Conservation (phyloP, 2,797 vertebrate species). For the Cebuella pygmaea region DNA sequence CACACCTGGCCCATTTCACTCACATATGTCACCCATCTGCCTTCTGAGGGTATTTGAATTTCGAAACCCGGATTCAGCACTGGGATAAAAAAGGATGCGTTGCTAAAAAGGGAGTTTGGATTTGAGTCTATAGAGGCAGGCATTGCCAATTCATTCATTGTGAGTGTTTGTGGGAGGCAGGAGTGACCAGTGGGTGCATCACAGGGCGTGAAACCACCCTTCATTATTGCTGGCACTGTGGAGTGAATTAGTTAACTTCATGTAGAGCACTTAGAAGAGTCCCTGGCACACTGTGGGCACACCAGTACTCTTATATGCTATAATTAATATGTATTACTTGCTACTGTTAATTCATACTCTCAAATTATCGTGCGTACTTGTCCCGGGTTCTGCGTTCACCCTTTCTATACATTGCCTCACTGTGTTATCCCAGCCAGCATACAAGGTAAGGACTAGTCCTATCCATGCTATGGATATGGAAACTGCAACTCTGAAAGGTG, state of each 20-base stretch:
- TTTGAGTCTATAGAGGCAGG: neutral
- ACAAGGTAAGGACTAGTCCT: rapidly evolving
- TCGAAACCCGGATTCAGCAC: neutral
- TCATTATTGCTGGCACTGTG: no score
- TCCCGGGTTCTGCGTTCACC: neutral
- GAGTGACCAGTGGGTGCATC: neutral
- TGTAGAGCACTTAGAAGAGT: neutral
- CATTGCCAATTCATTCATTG: no score
- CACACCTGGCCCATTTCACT: neutral
- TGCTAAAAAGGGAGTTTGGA: neutral
- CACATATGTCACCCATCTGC: neutral
- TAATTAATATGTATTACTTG: neutral
- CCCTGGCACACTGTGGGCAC: no score
- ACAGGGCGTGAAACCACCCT: neutral
- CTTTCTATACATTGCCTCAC: neutral
- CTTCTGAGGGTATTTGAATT: neutral
- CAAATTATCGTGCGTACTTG: no score
- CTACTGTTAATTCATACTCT: neutral
- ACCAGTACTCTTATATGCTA: neutral
- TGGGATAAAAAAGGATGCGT: neutral
- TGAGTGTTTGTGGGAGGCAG: neutral
- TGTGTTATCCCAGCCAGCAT: rapidly evolving
- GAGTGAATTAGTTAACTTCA: neutral
- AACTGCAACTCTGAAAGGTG: neutral
- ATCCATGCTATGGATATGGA: neutral